These are phyloP conservation scores for Microcebus griseorufus DNA, from an alignment of 2,113 vertebrate species.

Conservation along the genomic window DNA sequence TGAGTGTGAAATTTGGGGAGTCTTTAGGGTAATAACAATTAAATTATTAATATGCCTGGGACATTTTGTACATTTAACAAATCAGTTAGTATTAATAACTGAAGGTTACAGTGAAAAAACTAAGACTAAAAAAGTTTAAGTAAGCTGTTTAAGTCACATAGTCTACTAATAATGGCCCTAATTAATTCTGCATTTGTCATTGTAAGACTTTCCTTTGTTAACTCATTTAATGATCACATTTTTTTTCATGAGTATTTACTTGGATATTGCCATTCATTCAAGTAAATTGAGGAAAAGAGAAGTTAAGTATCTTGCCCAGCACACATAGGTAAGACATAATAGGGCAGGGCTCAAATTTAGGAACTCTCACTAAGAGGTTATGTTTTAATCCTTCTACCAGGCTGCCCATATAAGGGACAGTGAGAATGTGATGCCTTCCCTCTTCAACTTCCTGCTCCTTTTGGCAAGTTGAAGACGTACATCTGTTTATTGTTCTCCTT, in stretches of 20 bases:
- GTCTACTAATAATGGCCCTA: neutral
- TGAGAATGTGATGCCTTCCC: neutral
- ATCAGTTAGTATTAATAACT: neutral
- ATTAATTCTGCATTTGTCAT: neutral
- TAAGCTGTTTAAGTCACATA: neutral
- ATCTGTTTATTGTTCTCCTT: neutral
- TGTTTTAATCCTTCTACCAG: neutral
- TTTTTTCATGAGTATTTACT: neutral
- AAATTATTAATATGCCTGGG: neutral
- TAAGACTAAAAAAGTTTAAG: neutral
- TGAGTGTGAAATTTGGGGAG: neutral
- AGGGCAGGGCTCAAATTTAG: neutral
- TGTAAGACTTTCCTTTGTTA: neutral
- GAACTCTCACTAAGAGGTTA: neutral
- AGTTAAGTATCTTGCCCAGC: neutral
- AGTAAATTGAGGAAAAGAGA: constrained; percentile 22
- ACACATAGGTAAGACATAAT: neutral
- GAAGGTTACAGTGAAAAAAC: neutral
- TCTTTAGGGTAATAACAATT: neutral
- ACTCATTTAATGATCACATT: neutral
- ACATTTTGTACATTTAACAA: neutral
- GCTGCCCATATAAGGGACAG: neutral
- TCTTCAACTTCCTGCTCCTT: neutral
- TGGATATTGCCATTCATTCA: neutral
- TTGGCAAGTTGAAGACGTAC: neutral